Evolutionary conservation across 2,888 invertebrate species (phyloP).

Genomic region (Hirtodrosophila cameraria): DNA sequence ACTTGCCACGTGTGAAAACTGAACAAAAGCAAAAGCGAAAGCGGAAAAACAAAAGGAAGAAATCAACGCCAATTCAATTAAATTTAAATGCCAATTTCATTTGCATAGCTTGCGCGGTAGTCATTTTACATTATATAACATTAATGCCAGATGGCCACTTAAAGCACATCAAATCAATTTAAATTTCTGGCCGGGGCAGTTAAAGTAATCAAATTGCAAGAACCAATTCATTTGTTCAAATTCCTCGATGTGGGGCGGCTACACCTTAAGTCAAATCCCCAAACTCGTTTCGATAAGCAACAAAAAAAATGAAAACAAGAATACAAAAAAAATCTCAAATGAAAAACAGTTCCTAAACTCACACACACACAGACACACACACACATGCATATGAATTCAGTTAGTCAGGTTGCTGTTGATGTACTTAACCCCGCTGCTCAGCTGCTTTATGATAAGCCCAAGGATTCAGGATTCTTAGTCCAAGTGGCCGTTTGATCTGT

Average conservation of each 20-base stretch:
- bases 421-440: conserved; percentile 48
- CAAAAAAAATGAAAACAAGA: no score
- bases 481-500: conserved; percentile 69
- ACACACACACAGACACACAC: background rate
- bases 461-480: conserved; percentile 34
- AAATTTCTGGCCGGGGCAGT: conserved; percentile 39
- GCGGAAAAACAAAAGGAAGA: conserved; percentile 26
- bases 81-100: conserved; percentile 61
- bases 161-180: conserved; percentile 65
- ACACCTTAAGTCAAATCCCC: conserved; percentile 21
- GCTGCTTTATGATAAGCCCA: conserved; percentile 56
- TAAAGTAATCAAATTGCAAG: conserved; percentile 43
- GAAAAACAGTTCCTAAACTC: background rate
- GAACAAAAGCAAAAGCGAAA: conserved; percentile 2
- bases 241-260: background rate
- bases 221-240: conserved; percentile 46
- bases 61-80: conserved; percentile 62
- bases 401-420: conserved; percentile 37
- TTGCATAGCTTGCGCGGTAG: conserved; percentile 63
- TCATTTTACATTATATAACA: conserved; percentile 47
- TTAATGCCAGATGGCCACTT: conserved; percentile 67
- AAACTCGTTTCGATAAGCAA: conserved; percentile 30
- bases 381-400: conserved; percentile 16
- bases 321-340: no score
- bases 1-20: conserved; percentile 45